A percentile compares a stretch with the other conserved stretches of the same genome.
Evolutionary conservation across 2,113 vertebrate genomes (phyloP).

Genomic region (Coptodon bakossiorum): DNA sequence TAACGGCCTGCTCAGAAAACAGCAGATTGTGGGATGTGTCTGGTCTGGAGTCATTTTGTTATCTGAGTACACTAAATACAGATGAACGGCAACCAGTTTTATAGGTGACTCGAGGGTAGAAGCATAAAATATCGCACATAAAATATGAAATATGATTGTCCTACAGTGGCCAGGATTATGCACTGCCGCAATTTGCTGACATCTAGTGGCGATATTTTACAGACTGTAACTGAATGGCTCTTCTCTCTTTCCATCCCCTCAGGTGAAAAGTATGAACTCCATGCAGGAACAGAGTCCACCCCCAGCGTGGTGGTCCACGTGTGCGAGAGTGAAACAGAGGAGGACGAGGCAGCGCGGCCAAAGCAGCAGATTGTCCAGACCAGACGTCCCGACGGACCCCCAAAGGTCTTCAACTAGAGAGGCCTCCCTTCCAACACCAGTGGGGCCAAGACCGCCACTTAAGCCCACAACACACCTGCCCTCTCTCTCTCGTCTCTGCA

Average conservation of each 20-base stretch:
- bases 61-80: not conserved
- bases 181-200: not conserved
- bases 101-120: not conserved
- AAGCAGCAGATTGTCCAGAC: conserved; percentile 94
- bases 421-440: not conserved
- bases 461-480: conserved; percentile 56
- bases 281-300: conserved; percentile 93
- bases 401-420: conserved; percentile 72
- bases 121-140: not conserved
- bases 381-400: conserved; percentile 80
- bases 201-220: not conserved
- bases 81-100: not conserved
- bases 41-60: not conserved
- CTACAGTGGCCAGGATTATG: not conserved
- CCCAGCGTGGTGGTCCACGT: conserved; percentile 97
- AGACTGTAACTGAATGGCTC: not conserved
- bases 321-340: conserved; percentile 88
- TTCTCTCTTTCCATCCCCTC: not conserved
- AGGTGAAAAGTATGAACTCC: conserved; percentile 97
- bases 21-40: not conserved
- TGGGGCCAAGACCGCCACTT: conserved; percentile 45
- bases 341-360: conserved; percentile 83
- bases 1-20: not conserved
- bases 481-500: conserved; percentile 69
- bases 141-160: not conserved